Evolutionary conservation across 2,113 vertebrate species (phyloP).

Genomic region (Dendrocopos noguchii): DNA sequence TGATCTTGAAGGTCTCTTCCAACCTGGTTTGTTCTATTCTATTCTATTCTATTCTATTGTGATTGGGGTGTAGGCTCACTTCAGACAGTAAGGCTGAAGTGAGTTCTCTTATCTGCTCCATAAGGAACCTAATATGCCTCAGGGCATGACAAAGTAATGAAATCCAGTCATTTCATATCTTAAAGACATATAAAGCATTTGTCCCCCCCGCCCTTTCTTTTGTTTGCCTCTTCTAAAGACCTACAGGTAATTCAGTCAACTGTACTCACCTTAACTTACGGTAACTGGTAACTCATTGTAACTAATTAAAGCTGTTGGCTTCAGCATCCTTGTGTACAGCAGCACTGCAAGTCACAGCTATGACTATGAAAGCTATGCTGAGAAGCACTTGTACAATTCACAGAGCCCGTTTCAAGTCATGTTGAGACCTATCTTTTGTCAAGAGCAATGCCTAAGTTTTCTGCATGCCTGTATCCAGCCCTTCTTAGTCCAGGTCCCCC

Average conservation of each 20-base stretch:
- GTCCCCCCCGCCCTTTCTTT: background rate
- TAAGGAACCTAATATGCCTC: background rate
- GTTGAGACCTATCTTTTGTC: background rate
- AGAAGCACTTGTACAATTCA: background rate
- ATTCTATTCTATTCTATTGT: too few relatives aligned
- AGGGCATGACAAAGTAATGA: background rate
- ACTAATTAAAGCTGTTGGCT: background rate
- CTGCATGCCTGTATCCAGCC: background rate
- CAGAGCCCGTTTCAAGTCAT: background rate
- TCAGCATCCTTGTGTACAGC: background rate
- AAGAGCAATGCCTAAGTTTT: background rate
- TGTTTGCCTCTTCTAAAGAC: background rate
- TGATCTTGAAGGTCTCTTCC: too few relatives aligned
- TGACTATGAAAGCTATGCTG: background rate
- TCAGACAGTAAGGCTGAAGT: background rate
- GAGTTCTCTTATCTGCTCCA: background rate
- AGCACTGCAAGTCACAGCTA: background rate
- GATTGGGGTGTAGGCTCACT: background rate
- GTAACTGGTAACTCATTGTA: background rate
- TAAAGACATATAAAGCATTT: background rate
- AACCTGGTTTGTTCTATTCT: too few relatives aligned
- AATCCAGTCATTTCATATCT: background rate
- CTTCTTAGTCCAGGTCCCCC: background rate
- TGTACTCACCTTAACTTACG: background rate
- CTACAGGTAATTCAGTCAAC: background rate